A percentile compares a stretch with the other conserved stretches of the same genome.
These are phyloP conservation scores for Melinaea menophilus DNA, from an alignment of 2,888 invertebrate species.

Conservation along the genomic window DNA sequence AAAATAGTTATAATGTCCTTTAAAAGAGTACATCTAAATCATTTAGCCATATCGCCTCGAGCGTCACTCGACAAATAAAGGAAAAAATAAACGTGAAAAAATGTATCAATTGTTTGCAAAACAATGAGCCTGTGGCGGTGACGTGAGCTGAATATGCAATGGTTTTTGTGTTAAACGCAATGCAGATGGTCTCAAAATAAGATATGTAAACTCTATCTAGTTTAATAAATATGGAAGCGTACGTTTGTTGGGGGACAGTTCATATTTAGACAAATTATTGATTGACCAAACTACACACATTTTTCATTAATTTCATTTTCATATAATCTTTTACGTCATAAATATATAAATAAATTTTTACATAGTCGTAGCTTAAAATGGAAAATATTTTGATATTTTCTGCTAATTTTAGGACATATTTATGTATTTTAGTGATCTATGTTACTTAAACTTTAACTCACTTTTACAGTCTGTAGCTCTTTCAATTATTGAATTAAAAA, in stretches of 20 bases:
- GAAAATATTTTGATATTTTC: too few species aligned
- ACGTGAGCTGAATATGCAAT: constrained; percentile 48
- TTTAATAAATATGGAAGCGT: background rate
- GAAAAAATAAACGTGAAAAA: constrained; percentile 49
- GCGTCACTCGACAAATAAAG: constrained; percentile 17
- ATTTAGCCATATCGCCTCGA: background rate
- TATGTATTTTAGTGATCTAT: too few species aligned
- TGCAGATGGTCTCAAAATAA: constrained; percentile 2
- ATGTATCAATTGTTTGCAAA: constrained; percentile 60
- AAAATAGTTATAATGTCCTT: background rate
- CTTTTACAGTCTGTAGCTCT: too few species aligned
- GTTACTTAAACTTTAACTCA: too few species aligned
- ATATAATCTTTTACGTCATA: too few species aligned
- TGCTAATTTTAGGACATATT: too few species aligned
- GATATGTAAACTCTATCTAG: background rate
- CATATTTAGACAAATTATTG: too few species aligned
- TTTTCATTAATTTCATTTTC: too few species aligned
- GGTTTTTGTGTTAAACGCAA: constrained; percentile 23
- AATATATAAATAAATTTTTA: too few species aligned
- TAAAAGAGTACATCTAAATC: constrained; percentile 2
- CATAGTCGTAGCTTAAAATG: too few species aligned
- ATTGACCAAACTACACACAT: too few species aligned
- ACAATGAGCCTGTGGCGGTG: constrained; percentile 51
- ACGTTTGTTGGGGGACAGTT: background rate
- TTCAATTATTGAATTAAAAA: too few species aligned